Evolutionary conservation across 2,113 vertebrate species (phyloP).

Genomic region (Tylochromis polylepis): DNA sequence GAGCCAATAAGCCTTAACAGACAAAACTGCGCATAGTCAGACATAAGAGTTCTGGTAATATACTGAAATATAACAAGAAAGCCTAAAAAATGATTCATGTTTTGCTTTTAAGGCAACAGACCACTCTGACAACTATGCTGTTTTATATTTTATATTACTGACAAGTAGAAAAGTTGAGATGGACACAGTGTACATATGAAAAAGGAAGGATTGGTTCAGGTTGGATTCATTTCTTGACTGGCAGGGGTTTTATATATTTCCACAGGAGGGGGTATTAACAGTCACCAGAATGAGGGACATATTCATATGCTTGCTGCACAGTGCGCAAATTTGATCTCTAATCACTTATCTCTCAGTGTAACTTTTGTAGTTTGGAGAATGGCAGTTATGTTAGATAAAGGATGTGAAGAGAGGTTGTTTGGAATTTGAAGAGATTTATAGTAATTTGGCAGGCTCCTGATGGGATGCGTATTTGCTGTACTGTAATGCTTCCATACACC

Average conservation of each 20-base stretch:
- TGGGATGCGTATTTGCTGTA: neutral
- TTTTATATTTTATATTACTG: slow-evolving; percentile 5
- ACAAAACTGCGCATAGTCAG: neutral
- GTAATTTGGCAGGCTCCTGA: neutral
- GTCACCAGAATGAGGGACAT: neutral
- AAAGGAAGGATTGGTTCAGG: slow-evolving; percentile 10
- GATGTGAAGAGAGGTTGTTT: neutral
- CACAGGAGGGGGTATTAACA: neutral
- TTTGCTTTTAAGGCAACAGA: slow-evolving; percentile 12
- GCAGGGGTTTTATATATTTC: slow-evolving; percentile 5
- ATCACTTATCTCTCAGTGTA: neutral
- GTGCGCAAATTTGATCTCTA: neutral
- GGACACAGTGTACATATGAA: neutral
- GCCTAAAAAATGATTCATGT: slow-evolving; percentile 22
- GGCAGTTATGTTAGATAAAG: neutral
- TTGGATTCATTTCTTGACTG: slow-evolving; percentile 20
- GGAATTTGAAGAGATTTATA: neutral
- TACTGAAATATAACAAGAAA: neutral
- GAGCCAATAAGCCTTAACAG: slow-evolving; percentile 49
- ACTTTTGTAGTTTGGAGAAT: neutral
- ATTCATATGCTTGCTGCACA: neutral
- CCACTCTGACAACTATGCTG: neutral
- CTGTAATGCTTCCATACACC: neutral
- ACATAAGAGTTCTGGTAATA: neutral
- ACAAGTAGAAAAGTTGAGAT: neutral